Conservation (phyloP, 2,797 vertebrate genomes). For the Pangasius mekongensis region DNA sequence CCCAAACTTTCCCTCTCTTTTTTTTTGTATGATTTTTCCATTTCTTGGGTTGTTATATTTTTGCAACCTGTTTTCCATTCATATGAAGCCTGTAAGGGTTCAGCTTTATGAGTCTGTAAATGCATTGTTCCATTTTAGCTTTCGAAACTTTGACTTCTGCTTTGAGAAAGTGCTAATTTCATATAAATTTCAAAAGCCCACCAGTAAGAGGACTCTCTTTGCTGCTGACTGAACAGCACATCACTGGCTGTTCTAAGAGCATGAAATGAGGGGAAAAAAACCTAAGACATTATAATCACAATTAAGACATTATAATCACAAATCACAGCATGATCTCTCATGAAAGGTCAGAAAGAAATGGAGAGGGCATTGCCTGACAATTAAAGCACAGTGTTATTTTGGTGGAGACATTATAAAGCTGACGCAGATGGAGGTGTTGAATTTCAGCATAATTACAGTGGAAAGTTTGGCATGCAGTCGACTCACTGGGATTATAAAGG, state of each 20-base stretch:
- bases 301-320: conserved; percentile 28
- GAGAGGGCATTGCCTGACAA: conserved; percentile 22
- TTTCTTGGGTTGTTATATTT: not conserved
- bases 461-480: conserved; percentile 44
- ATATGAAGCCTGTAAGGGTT: not conserved
- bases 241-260: not conserved
- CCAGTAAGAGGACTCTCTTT: not conserved
- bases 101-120: conserved; percentile 2
- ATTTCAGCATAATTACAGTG: conserved; percentile 26
- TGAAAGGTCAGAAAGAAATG: conserved; percentile 25
- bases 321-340: conserved; percentile 51
- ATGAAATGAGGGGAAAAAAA: not conserved
- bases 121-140: not conserved
- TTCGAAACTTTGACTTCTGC: not conserved
- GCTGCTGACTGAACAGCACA: not conserved
- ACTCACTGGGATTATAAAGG: not conserved
- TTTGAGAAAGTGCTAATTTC: not conserved
- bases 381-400: conserved; percentile 53
- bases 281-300: not conserved
- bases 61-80: not conserved
- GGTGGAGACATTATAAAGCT: conserved; percentile 32
- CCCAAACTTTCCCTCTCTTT: not conserved
- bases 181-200: not conserved
- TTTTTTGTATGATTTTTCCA: not conserved
- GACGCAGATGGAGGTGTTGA: conserved; percentile 20